Conservation (phyloP, 2,113 vertebrate genomes). For the Setophaga petechia region DNA sequence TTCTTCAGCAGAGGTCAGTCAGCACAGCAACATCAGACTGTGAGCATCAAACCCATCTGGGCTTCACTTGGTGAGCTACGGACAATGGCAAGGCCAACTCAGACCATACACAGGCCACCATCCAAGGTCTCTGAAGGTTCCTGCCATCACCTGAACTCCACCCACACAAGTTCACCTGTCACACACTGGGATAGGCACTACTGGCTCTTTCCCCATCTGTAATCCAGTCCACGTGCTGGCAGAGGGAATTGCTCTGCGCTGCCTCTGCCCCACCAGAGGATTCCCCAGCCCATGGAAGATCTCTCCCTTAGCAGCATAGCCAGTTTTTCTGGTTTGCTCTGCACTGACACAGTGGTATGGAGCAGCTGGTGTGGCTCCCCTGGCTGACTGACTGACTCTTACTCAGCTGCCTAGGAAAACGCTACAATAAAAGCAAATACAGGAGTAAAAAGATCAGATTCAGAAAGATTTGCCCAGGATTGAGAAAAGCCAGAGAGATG, state of each 20-base stretch:
- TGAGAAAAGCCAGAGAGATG: neutral
- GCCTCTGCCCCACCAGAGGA: neutral
- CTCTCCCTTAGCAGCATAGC: neutral
- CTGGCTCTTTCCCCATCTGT: neutral
- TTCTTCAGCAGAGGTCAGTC: neutral
- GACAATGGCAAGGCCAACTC: neutral
- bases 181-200: neutral
- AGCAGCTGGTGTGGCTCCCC: neutral
- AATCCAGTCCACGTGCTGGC: neutral
- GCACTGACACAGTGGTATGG: neutral
- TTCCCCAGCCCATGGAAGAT: neutral
- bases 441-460: neutral
- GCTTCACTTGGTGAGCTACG: neutral
- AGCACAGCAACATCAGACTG: neutral
- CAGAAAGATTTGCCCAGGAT: neutral
- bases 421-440: neutral
- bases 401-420: neutral
- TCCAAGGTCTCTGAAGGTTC: neutral
- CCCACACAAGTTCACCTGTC: neutral
- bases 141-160: neutral
- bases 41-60: neutral
- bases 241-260: neutral
- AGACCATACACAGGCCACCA: neutral
- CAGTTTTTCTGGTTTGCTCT: conserved; percentile 47
- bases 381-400: neutral